A percentile compares a stretch with the other conserved stretches of the same genome.
Evolutionary conservation across 64 coral and sea anemone species (phyloP).

Genomic region (Pocillopora verrucosa): DNA sequence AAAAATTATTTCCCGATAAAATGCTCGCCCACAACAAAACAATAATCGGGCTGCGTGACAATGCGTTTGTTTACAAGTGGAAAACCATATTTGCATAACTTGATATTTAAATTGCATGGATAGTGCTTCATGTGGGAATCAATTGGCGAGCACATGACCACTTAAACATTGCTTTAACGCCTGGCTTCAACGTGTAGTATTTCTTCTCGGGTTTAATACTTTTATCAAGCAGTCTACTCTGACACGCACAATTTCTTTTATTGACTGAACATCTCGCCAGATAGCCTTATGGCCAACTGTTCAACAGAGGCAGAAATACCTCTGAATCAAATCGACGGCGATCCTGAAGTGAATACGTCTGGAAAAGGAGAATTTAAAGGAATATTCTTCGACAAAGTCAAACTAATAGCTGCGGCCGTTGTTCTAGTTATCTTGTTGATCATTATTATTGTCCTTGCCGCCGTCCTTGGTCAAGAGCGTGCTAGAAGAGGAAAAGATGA

Average conservation of each 20-base stretch:
- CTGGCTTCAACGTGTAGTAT: no score
- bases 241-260: background rate
- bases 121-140: no score
- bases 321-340: background rate
- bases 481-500: conserved; percentile 13
- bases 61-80: background rate
- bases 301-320: background rate
- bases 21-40: no score
- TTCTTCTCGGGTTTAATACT: background rate
- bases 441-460: conserved; percentile 47
- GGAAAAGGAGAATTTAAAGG: conserved; percentile 21
- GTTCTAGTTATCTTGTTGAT: conserved; percentile 44
- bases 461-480: conserved; percentile 42
- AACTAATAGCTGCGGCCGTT: conserved; percentile 42
- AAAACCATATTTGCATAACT: no score
- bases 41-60: background rate
- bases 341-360: background rate
- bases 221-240: background rate
- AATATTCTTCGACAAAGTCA: conserved; percentile 44
- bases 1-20: no score
- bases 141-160: no score
- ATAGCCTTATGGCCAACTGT: background rate
- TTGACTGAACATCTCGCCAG: background rate
- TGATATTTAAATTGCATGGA: no score
- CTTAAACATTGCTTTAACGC: no score